phyloP scores from a whole-genome alignment of 2,113 vertebrate genomes.

The Charina bottae region DNA sequence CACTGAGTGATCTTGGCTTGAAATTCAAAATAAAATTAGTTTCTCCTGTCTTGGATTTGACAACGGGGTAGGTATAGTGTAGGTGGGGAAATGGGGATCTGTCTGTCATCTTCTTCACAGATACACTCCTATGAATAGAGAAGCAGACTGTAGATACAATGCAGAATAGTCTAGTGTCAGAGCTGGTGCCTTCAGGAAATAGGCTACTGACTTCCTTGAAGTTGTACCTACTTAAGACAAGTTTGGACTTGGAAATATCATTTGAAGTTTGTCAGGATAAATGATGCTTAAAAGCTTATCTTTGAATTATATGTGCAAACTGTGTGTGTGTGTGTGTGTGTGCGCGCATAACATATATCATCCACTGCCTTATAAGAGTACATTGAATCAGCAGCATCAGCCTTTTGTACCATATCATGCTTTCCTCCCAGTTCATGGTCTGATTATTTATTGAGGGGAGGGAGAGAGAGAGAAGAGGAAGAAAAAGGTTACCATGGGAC shows the following conservation, averaged over 20 bases:
- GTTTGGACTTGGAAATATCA: conserved; percentile 17
- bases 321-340: background rate
- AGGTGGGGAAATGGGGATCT: background rate
- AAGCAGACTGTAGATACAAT: background rate
- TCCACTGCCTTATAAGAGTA: background rate
- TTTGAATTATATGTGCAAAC: background rate
- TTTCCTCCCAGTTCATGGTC: no score
- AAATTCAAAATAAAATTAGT: background rate
- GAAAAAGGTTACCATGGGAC: background rate
- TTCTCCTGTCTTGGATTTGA: background rate
- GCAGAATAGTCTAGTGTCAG: background rate
- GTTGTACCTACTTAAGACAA: conserved; percentile 7
- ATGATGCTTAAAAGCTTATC: background rate
- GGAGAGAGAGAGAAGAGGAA: background rate
- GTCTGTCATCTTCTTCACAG: background rate
- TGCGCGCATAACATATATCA: no score
- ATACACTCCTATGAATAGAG: background rate
- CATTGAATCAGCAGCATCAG: background rate
- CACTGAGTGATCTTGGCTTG: background rate
- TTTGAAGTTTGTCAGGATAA: conserved; percentile 26
- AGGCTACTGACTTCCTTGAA: conserved; percentile 9
- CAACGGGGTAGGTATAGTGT: background rate
- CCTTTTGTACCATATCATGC: background rate
- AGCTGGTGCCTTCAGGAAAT: conserved; percentile 7
- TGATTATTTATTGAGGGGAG: background rate